Conservation (phyloP, 2,113 vertebrate genomes). For the Triplophysa tibetana region DNA sequence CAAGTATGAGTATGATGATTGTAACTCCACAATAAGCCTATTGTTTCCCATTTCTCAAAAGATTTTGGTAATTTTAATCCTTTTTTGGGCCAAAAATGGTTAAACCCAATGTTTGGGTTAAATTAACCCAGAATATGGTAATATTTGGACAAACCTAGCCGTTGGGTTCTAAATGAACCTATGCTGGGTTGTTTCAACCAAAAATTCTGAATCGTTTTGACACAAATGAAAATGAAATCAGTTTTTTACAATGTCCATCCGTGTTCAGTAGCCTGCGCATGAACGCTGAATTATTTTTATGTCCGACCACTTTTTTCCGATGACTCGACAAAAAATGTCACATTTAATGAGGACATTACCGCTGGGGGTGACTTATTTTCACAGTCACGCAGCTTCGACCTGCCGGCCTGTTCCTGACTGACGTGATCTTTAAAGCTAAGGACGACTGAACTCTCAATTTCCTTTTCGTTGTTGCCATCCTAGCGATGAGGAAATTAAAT, state of each 20-base stretch:
- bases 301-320: not conserved
- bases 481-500: constrained; percentile 32
- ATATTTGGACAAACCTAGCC: too few relatives aligned
- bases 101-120: too few relatives aligned
- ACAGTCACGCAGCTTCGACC: not conserved
- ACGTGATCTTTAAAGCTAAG: constrained; percentile 12
- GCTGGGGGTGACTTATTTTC: not conserved
- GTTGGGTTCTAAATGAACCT: too few relatives aligned
- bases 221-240: too few relatives aligned
- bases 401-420: not conserved
- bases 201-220: too few relatives aligned
- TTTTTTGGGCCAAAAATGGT: too few relatives aligned
- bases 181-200: too few relatives aligned
- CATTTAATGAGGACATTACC: constrained; percentile 32
- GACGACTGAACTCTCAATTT: constrained; percentile 20
- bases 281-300: not conserved
- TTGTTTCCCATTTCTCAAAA: not conserved
- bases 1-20: not conserved
- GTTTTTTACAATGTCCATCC: not conserved
- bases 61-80: too few relatives aligned
- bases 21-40: not conserved
- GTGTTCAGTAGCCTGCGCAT: not conserved
- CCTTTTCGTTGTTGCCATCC: constrained; percentile 12
- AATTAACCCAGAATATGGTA: too few relatives aligned
- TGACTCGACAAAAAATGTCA: constrained; percentile 1